Conservation (phyloP, 2,113 vertebrate species). For the Talpa occidentalis region DNA sequence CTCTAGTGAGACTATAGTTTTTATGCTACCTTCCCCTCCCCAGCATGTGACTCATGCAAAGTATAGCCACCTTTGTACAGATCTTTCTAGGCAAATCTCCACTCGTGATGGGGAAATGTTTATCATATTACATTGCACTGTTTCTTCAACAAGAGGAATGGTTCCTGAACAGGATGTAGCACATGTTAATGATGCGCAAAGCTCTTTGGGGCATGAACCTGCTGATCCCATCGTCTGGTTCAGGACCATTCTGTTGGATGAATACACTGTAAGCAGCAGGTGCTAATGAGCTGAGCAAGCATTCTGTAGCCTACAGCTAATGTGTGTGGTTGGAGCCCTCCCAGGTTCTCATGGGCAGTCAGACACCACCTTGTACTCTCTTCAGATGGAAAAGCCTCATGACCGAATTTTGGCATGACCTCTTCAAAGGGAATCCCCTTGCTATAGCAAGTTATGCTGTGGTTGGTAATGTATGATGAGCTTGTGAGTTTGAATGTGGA, state of each 20-base stretch:
- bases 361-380: constrained; percentile 33
- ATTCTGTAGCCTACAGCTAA: constrained; percentile 62
- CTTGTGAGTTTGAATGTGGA: constrained; percentile 21
- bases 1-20: constrained; percentile 62
- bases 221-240: constrained; percentile 77
- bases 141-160: constrained; percentile 75
- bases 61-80: constrained; percentile 49
- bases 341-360: constrained; percentile 60
- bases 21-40: constrained; percentile 17
- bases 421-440: constrained; percentile 49
- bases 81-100: constrained; percentile 72
- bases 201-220: constrained; percentile 74
- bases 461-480: constrained; percentile 45
- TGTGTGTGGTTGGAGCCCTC: constrained; percentile 60
- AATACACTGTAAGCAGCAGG: constrained; percentile 79
- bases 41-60: constrained; percentile 45
- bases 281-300: constrained; percentile 79
- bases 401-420: constrained; percentile 41
- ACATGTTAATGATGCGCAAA: constrained; percentile 74
- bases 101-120: constrained; percentile 66
- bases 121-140: constrained; percentile 51
- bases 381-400: constrained; percentile 51
- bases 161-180: constrained; percentile 70
- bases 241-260: constrained; percentile 72
- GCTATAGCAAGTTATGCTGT: not conserved